Percentiles rank a stretch among this genome's conserved stretches.
These are phyloP conservation scores for Lottia scabra DNA, from an alignment of 2,888 invertebrate species.

Conservation along the genomic window DNA sequence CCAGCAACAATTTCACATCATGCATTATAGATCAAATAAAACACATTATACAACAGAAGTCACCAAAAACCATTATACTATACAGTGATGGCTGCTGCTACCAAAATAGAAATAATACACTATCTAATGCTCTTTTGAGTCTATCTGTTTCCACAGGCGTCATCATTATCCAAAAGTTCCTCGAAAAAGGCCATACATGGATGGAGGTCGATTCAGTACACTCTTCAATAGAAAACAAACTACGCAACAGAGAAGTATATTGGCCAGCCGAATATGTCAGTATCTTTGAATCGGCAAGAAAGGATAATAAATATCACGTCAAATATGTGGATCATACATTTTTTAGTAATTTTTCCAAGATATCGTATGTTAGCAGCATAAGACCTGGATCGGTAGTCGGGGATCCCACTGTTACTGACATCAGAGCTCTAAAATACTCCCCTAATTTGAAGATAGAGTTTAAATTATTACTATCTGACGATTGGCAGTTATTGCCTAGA, in stretches of 20 bases:
- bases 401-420: background rate
- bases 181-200: background rate
- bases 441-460: background rate
- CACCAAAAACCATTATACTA: too few relatives aligned
- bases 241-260: too few relatives aligned
- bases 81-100: background rate
- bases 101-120: background rate
- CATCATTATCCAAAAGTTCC: background rate
- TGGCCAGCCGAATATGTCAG: too few relatives aligned
- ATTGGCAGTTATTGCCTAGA: too few relatives aligned
- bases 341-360: too few relatives aligned
- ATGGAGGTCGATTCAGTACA: background rate
- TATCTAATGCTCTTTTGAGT: background rate
- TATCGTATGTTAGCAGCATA: background rate
- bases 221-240: too few relatives aligned
- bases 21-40: too few relatives aligned
- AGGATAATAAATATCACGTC: too few relatives aligned
- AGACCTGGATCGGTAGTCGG: background rate
- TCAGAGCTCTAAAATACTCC: background rate
- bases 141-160: accelerated
- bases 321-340: too few relatives aligned
- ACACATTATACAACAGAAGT: background rate
- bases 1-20: too few relatives aligned
- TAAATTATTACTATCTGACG: too few relatives aligned
- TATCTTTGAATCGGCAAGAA: too few relatives aligned